Evolutionary conservation across 23 tunicate species (phyloP), one percentile per base, ranked within the genome.

Genomic region (Aplidium turbinatum): DNA sequence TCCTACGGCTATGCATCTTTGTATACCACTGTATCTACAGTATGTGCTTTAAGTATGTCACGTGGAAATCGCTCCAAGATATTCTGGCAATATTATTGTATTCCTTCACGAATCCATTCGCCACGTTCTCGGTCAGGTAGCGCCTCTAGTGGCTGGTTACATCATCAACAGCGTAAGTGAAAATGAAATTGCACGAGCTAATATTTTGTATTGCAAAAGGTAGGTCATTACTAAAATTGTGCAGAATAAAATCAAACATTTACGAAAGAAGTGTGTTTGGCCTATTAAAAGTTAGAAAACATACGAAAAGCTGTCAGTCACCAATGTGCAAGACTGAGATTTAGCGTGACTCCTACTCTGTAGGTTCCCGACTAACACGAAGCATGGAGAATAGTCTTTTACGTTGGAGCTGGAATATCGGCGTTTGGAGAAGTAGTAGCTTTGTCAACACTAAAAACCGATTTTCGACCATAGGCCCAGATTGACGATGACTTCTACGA

Each of bases 351-450:
- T n/a, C n/a, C n/a, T n/a, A n/a, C n/a, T n/a, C n/a, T 4, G 35
- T 66, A 81, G 86, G 46, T 71, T 23, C 7, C 80, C 2, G 78
- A 82, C 54, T 63, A 63, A 11, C 80, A 68, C 21, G 54, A 82
- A 36, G 87, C 87, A 32, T 82, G 87, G 87, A 58, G 78, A 47
- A 82, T 73, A 21, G 87, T 82, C 9, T 82, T 72, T 28, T 82
- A 73, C 73, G 73, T 74, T 38, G 87, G 87, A 16, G 87, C 87
- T 22, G 63, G 45, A 2, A 58, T 82, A 38, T 82, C 87, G 1
- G 87, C 63, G n/a, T 35, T 82, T 7, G 87, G 87, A 19, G 87
- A 80, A 11, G 18, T 82, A 2, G 74, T 73, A 35, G 79, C 73
- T 34, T 35, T 82, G 80, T 51, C 78, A 30, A 82, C 87, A 9